phyloP scores from a whole-genome alignment of 2,888 invertebrate genomes.

The Bhutanitis thaidina region DNA sequence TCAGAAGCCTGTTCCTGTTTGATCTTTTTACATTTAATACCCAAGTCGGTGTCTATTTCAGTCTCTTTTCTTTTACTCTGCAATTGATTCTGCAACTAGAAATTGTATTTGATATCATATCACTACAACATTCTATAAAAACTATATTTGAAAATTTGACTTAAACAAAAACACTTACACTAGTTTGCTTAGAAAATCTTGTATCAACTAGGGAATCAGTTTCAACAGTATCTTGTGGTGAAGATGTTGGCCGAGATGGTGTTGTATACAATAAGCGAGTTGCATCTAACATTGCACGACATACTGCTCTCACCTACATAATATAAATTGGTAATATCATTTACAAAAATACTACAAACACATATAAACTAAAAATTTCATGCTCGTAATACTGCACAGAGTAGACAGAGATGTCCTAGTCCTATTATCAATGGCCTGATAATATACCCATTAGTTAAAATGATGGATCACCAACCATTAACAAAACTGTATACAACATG shows the following conservation, averaged over 20 bases:
- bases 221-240: slow-evolving; percentile 78
- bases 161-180: slow-evolving; percentile 37
- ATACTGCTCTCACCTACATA: slow-evolving; percentile 81
- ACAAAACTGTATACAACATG: too few relatives aligned
- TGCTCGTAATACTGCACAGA: too few relatives aligned
- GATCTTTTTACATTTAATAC: slow-evolving; percentile 60
- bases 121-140: neutral
- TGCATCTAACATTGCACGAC: slow-evolving; percentile 88
- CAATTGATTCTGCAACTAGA: slow-evolving; percentile 68
- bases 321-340: neutral
- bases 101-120: neutral
- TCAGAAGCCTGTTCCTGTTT: slow-evolving; percentile 61
- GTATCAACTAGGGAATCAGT: slow-evolving; percentile 75
- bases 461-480: too few relatives aligned
- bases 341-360: too few relatives aligned
- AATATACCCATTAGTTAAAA: too few relatives aligned
- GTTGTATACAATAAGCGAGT: slow-evolving; percentile 85
- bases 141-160: neutral
- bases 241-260: slow-evolving; percentile 63
- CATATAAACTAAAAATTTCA: too few relatives aligned
- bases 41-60: slow-evolving; percentile 82
- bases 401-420: too few relatives aligned
- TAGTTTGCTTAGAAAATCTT: slow-evolving; percentile 55
- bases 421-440: too few relatives aligned
- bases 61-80: slow-evolving; percentile 83